Evolutionary conservation across 2,888 invertebrate genomes (phyloP).

Genomic region (Heliothis peltigera): DNA sequence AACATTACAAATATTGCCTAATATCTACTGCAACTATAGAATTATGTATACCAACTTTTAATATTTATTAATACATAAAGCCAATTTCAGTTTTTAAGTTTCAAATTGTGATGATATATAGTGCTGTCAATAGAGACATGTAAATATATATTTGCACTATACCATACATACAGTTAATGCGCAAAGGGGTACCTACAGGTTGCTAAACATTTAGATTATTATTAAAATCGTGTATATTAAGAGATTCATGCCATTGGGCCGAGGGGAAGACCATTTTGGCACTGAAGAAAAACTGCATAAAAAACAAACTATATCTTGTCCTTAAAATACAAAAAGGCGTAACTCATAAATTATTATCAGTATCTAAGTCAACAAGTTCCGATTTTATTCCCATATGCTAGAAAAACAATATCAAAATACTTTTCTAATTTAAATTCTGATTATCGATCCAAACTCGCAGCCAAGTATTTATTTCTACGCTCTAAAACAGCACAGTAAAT

Average conservation of each 20-base stretch:
- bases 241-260: constrained; percentile 11
- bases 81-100: constrained; percentile 13
- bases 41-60: constrained; percentile 18
- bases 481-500: too few species aligned
- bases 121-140: constrained; percentile 15
- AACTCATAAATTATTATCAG: constrained; percentile 40
- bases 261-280: constrained; percentile 50
- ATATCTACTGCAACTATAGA: constrained; percentile 36
- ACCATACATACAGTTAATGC: constrained; percentile 18
- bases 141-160: constrained; percentile 25
- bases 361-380: constrained; percentile 46
- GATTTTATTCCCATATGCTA: constrained; percentile 38
- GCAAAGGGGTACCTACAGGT: constrained; percentile 15
- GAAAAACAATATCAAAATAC: constrained; percentile 27
- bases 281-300: constrained; percentile 38
- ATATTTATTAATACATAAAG: constrained; percentile 17
- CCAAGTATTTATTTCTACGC: not conserved
- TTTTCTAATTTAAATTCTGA: too few species aligned
- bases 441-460: not conserved
- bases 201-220: constrained; percentile 46
- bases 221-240: constrained; percentile 29
- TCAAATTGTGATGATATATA: constrained; percentile 33
- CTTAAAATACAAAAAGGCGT: constrained; percentile 28
- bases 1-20: constrained; percentile 37
- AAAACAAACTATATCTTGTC: constrained; percentile 31